Evolutionary conservation across 2,113 vertebrate genomes (phyloP).

Genomic region (Mobula hypostoma): DNA sequence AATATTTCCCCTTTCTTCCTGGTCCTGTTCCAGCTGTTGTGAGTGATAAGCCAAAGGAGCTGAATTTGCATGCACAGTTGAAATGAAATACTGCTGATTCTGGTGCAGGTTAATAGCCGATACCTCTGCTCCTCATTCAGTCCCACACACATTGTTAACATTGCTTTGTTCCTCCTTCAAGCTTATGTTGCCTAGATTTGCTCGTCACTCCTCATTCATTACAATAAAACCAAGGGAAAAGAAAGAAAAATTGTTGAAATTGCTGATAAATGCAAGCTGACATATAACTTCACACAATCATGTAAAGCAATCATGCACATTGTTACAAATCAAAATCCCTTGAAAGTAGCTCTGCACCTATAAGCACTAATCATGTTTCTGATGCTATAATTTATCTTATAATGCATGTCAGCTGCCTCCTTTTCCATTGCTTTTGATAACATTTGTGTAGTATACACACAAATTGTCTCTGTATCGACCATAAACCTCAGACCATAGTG

Average conservation of each 20-base stretch:
- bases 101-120: neutral
- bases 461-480: neutral
- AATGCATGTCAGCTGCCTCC: neutral
- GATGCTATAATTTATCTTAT: neutral
- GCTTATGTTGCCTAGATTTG: neutral
- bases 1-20: conserved; percentile 7
- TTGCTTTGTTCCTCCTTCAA: neutral
- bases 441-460: neutral
- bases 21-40: neutral
- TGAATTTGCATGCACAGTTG: neutral
- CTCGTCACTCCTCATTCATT: neutral
- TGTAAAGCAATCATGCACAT: neutral
- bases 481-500: neutral
- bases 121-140: neutral
- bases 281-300: neutral
- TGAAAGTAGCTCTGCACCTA: neutral
- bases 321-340: neutral
- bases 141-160: neutral
- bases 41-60: neutral
- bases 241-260: neutral
- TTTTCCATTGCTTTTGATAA: neutral
- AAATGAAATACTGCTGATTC: neutral
- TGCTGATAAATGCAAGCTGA: neutral
- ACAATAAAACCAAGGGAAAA: conserved; percentile 6
- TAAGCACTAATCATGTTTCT: neutral